A percentile compares a stretch with the other conserved stretches of the same genome.
These are phyloP conservation scores for Petrocephalus schoutedeni DNA, from an alignment of 2,797 vertebrate genomes.

Conservation along the genomic window DNA sequence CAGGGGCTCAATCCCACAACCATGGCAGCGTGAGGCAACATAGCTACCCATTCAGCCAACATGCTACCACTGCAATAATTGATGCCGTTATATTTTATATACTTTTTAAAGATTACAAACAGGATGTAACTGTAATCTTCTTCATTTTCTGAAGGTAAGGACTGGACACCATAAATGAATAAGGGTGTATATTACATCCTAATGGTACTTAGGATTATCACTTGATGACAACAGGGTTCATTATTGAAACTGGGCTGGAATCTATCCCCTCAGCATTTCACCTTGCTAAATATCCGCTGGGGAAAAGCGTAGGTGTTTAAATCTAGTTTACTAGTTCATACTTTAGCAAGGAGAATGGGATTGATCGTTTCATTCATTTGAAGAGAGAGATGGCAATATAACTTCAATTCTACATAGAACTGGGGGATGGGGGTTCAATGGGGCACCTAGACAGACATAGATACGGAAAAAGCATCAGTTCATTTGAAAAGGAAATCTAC, in stretches of 20 bases:
- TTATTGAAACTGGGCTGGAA: not conserved
- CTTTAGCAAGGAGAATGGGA: not conserved
- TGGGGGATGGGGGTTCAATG: not conserved
- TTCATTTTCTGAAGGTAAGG: not conserved
- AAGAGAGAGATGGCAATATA: not conserved
- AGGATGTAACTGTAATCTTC: not conserved
- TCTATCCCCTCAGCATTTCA: not conserved
- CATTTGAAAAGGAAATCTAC: not conserved
- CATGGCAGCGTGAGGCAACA: not conserved
- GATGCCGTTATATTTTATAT: not conserved
- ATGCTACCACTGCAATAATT: not conserved
- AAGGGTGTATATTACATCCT: not conserved
- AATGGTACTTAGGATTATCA: constrained; percentile 4
- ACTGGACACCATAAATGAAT: not conserved
- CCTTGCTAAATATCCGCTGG: not conserved
- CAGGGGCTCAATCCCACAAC: not conserved
- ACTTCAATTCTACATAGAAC: not conserved
- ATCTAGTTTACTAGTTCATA: constrained; percentile 2
- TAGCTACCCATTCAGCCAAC: not conserved
- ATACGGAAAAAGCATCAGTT: not conserved
- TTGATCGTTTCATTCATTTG: not conserved
- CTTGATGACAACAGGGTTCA: not conserved
- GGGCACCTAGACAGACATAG: not conserved
- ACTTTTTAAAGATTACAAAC: not conserved
- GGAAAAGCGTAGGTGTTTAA: not conserved